These are phyloP conservation scores for Drosophila neocordata DNA, from an alignment of 1,140 invertebrate species.

Conservation along the genomic window DNA sequence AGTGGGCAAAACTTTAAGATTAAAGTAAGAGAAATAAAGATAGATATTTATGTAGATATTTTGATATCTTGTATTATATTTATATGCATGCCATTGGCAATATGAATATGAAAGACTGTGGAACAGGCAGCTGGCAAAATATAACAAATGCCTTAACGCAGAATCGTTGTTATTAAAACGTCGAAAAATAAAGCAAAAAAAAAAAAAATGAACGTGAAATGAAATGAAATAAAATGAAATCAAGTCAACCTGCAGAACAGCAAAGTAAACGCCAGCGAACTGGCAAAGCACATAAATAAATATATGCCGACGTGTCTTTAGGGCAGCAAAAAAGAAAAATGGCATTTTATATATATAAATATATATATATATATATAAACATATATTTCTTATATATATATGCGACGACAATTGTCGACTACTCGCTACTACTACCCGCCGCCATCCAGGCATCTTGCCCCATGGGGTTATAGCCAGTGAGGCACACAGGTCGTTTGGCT, in stretches of 20 bases:
- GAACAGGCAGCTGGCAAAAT: constrained; percentile 42
- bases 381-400: background rate
- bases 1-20: constrained; percentile 11
- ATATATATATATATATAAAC: background rate
- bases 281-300: constrained; percentile 56
- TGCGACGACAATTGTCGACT: constrained; percentile 40
- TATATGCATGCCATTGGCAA: constrained; percentile 13
- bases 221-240: constrained; percentile 46
- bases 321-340: constrained; percentile 26
- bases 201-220: constrained; percentile 31
- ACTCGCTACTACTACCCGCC: background rate
- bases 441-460: background rate
- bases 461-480: constrained; percentile 37
- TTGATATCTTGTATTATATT: background rate
- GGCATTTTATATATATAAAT: background rate
- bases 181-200: constrained; percentile 34
- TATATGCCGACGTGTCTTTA: constrained; percentile 49
- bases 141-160: constrained; percentile 48
- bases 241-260: constrained; percentile 24
- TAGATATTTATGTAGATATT: constrained; percentile 1
- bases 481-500: constrained; percentile 30
- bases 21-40: background rate
- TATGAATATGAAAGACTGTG: constrained; percentile 37
- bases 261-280: constrained; percentile 30
- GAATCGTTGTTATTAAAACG: constrained; percentile 50